Base-by-base conservation (phyloP, 2,797 vertebrate genomes). In the Oophaga sylvatica region DNA sequence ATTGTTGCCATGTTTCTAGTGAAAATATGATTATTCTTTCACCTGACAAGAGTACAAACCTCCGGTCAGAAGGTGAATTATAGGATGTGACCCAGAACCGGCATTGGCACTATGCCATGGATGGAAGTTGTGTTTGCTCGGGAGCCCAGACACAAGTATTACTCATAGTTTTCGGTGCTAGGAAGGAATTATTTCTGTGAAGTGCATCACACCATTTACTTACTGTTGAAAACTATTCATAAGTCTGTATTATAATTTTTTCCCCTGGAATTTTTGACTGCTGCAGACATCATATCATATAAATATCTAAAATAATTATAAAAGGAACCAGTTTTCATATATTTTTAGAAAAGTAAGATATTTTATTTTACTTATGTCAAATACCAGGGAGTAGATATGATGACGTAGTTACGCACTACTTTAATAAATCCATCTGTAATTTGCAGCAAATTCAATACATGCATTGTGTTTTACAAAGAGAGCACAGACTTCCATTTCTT, bases 161-260 rank as follows among this genome's bases (percentile, higher is more conserved):
- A 89, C 79, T 89, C 88, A 89, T 83, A 86, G 62, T 2, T 77
- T 63, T 73, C 86, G 35, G 70, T 67, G 82, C 83, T 82, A 53
- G 79, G 84, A 81, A 85, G 80, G 56, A 75, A 85, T 89, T 53
- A 88, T 85, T 86, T 89, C 76, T 86, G 62, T 78, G 29, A 15
- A 82, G 79, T 78, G 80, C 60, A 76, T 89, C 79, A 86, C 53
- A 70, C 79, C 79, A 86, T 89, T 68, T 86, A 78, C 62, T 86
- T 63, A 88, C 79, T 86, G 80, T 82, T 79, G 45, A 86, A 89
- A 89, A 80, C 78, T 78, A 86, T 89, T 89, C 79, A 86, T 81
- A 82, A 86, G 71, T 78, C 77, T 81, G 48, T 12, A 75, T 70
- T 80, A 88, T 80, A 60, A n/a, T 86, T n/a, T 75, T 48, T 76